Evolutionary conservation across 2,113 vertebrate genomes (phyloP).

Genomic region (Gymnobelideus leadbeateri): DNA sequence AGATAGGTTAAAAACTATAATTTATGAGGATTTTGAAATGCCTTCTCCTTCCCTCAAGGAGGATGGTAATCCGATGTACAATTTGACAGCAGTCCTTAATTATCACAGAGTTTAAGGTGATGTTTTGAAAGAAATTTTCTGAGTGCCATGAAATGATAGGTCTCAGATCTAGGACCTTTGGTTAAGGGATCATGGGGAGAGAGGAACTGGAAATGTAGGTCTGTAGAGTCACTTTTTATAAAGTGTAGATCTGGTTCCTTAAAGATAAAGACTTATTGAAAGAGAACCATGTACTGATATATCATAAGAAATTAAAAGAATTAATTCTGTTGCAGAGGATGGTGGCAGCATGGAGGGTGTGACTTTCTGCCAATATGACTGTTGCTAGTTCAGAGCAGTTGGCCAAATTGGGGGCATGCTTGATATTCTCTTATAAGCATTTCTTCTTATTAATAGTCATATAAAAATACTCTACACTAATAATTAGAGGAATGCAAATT

Average conservation of each 20-base stretch:
- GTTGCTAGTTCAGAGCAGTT: not conserved
- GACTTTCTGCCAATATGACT: not conserved
- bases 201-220: not conserved
- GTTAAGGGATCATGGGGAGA: not conserved
- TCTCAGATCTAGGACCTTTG: not conserved
- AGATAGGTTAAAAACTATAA: not conserved
- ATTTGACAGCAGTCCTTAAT: not conserved
- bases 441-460: not conserved
- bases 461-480: not conserved
- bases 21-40: constrained; percentile 2
- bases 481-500: not conserved
- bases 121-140: not conserved
- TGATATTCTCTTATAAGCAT: not conserved
- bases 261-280: not conserved
- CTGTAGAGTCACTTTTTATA: not conserved
- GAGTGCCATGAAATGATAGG: not conserved
- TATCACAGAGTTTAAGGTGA: not conserved
- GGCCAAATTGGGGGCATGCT: not conserved
- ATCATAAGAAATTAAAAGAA: not conserved
- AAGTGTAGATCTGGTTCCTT: not conserved
- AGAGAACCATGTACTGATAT: not conserved
- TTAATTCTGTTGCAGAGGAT: not conserved
- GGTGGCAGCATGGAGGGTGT: not conserved
- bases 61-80: not conserved
- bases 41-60: not conserved